Conservation (phyloP, 2,113 vertebrate species). For the Halcyon malimbica region DNA sequence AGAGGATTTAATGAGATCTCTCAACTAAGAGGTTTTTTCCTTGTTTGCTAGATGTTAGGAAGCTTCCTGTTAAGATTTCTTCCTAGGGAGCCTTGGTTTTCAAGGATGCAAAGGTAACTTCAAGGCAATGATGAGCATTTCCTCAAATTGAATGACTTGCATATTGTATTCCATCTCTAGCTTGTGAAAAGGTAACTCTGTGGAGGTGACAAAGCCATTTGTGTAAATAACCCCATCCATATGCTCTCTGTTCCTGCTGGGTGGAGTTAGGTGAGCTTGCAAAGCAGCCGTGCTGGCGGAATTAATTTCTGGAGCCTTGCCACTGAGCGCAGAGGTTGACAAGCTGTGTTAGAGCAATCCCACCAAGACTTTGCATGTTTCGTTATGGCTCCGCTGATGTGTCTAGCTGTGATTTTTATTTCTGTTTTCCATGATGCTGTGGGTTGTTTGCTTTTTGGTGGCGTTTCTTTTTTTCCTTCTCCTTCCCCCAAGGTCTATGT, state of each 20-base stretch:
- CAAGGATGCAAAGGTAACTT: not conserved
- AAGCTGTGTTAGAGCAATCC: not conserved
- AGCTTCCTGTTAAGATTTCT: not conserved
- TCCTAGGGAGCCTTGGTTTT: not conserved
- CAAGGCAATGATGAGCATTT: not conserved
- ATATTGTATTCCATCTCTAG: not conserved
- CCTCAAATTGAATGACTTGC: not conserved
- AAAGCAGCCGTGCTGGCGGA: not conserved
- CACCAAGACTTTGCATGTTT: not conserved
- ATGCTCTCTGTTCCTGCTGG: not conserved
- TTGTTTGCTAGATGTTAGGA: not conserved
- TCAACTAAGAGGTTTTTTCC: not conserved
- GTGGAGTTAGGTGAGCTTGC: not conserved
- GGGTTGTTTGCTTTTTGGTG: not conserved
- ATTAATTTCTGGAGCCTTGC: not conserved
- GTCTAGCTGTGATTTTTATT: not conserved
- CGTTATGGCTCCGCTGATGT: not conserved
- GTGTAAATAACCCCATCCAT: not conserved
- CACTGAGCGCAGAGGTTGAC: accelerated
- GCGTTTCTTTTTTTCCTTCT: too few relatives aligned
- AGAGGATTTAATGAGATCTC: not conserved
- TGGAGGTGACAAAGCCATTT: not conserved
- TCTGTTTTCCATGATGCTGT: not conserved
- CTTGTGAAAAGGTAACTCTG: not conserved
- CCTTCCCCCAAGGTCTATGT: not conserved